A percentile compares a stretch with the other conserved stretches of the same genome.
Evolutionary conservation across 2,888 invertebrate genomes (phyloP).

Genomic region (Acleris holmiana): DNA sequence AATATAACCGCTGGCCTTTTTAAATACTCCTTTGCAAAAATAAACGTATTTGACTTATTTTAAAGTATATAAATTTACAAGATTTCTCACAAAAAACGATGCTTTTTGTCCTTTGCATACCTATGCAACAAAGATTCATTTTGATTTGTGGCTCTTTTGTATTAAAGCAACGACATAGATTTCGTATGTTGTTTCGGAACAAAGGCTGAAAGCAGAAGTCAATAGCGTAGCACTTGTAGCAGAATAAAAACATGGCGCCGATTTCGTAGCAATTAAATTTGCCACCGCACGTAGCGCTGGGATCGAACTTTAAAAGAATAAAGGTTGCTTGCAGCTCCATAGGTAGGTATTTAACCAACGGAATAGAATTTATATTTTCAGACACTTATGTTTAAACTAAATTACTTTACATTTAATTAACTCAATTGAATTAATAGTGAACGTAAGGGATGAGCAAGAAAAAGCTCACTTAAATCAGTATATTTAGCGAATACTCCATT

Average conservation of each 20-base stretch:
- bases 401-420: too few species aligned
- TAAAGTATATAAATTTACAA: too few species aligned
- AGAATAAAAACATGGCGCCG: conserved; percentile 18
- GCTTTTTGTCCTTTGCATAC: conserved; percentile 1
- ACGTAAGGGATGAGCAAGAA: background rate
- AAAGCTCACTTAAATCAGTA: background rate
- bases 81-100: too few species aligned
- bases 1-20: too few species aligned
- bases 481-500: conserved; percentile 1
- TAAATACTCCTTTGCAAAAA: too few species aligned
- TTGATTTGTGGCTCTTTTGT: too few species aligned
- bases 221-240: conserved; percentile 22
- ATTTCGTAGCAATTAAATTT: conserved; percentile 34
- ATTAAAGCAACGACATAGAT: too few species aligned
- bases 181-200: too few species aligned
- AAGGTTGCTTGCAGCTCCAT: background rate
- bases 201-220: conserved; percentile 13
- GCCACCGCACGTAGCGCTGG: conserved; percentile 10
- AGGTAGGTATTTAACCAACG: background rate
- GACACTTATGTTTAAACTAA: too few species aligned
- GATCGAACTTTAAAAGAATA: conserved; percentile 4
- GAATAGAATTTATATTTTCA: background rate
- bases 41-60: too few species aligned
- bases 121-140: too few species aligned
- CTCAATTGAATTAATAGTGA: background rate